Base-by-base conservation (phyloP, 2,888 invertebrate genomes). In the Drosophila koepferae region DNA sequence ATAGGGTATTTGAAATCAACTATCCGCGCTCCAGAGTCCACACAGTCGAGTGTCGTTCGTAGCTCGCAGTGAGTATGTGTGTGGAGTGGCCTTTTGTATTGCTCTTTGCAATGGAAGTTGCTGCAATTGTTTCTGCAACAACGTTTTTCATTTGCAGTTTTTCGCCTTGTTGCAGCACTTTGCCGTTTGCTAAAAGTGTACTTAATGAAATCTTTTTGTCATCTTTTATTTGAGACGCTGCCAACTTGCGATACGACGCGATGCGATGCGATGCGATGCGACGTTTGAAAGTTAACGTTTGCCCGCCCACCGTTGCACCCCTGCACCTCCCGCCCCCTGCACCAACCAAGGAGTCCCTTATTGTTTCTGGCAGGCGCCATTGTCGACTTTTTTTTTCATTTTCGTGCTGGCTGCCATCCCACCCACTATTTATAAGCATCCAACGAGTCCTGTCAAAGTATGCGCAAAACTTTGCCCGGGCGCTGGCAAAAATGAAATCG, bases 201-300 rank as follows among this genome's bases (percentile, higher is more conserved):
- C 89, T 90, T 91, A 91, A 91, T 91, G 90, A 91, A 91, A 91
- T 91, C 91, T 90, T 91, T 91, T 91, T 89, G 90, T 91, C 91
- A 90, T 91, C 86, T 91, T 82, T 81, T 80, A 86, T 83, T 86
- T 84, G 72, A 78, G 74, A 67, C 58, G 80, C 77, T 80, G 78
- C 73, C 74, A 74, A 68, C 38, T 68, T 65, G 72, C 72, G 36
- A 65, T 51, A 51, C 51, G 34, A 51, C 3, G 54, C 36, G 23
- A 23, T 8, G 51, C 51, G 70, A 43, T 8, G 51, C 51, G 70
- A 43, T 61, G 70, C 76, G 28, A 28, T 1, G 28, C 28, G 67
- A 76, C 81, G 62, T 83, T 81, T 80, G 72, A 79, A 76, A 77
- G 77, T 77, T 74, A 69, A 46, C 59, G 48, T 63, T 54, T 20